Percentiles rank a stretch among this genome's conserved stretches.
These are phyloP conservation scores for Aphidius gifuensis DNA, from an alignment of 1,140 invertebrate species.

Conservation along the genomic window DNA sequence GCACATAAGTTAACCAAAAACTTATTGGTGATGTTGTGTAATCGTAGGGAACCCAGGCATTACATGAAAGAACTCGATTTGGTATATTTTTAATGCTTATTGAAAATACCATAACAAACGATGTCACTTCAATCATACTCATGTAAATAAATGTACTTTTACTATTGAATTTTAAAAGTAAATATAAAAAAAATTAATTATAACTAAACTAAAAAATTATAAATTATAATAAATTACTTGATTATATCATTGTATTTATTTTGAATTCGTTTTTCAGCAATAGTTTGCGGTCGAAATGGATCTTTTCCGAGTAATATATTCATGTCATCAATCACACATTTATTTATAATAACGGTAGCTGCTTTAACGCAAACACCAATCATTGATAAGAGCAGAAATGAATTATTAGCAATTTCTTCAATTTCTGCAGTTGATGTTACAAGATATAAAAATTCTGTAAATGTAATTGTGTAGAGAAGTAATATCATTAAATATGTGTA, in stretches of 20 bases:
- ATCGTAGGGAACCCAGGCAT: constrained; percentile 4
- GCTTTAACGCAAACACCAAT: not conserved
- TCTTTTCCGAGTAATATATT: not conserved
- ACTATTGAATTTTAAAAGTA: too few relatives aligned
- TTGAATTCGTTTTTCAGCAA: not conserved
- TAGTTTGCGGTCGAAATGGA: not conserved
- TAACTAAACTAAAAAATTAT: too few relatives aligned
- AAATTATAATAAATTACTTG: constrained; percentile 1
- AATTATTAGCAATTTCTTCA: not conserved
- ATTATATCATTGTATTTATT: not conserved
- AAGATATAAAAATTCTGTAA: not conserved
- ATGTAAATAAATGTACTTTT: not conserved
- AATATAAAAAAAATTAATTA: too few relatives aligned
- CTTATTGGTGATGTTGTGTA: not conserved
- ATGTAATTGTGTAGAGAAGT: not conserved
- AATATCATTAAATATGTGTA: not conserved
- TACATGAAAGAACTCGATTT: too few relatives aligned
- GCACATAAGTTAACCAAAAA: constrained; percentile 3
- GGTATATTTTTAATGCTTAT: not conserved
- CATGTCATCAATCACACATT: not conserved
- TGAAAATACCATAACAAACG: not conserved
- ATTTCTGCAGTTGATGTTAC: not conserved
- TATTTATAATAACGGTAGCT: not conserved
- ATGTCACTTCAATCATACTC: not conserved
- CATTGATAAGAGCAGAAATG: not conserved